Conservation (phyloP, 2,888 invertebrate species). For the Limnephilus auricula region DNA sequence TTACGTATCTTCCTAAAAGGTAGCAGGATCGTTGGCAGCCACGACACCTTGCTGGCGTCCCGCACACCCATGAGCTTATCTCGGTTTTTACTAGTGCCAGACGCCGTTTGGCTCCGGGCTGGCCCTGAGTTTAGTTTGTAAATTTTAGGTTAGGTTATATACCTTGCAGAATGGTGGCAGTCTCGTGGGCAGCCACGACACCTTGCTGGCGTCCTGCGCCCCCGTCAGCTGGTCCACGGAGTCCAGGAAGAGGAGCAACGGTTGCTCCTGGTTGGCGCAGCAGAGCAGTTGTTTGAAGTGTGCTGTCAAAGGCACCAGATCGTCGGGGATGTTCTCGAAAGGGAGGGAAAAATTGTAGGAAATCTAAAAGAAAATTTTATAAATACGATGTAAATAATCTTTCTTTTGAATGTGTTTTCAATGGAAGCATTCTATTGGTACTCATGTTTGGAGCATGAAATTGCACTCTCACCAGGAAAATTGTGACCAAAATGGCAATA, state of each 20-base stretch:
- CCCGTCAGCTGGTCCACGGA: conserved; percentile 98
- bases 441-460: too few relatives aligned
- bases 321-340: conserved; percentile 96
- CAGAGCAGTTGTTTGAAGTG: conserved; percentile 96
- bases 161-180: conserved; percentile 94
- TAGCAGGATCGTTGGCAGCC: too few relatives aligned
- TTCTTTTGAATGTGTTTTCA: too few relatives aligned
- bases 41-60: too few relatives aligned
- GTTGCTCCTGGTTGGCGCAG: conserved; percentile 88
- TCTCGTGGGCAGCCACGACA: conserved; percentile 96
- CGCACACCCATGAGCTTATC: too few relatives aligned
- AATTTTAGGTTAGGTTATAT: conserved; percentile 54
- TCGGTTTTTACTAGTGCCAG: too few relatives aligned
- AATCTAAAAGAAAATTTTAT: conserved; percentile 78
- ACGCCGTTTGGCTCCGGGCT: too few relatives aligned
- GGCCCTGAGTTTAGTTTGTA: too few relatives aligned
- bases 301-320: conserved; percentile 95
- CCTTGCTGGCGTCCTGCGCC: conserved; percentile 94
- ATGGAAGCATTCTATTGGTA: too few relatives aligned
- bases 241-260: conserved; percentile 94
- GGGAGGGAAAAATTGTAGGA: conserved; percentile 94
- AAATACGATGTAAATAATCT: not conserved
- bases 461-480: too few relatives aligned
- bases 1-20: too few relatives aligned
- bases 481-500: too few relatives aligned